Base-by-base conservation (phyloP, 2,888 invertebrate genomes). In the Caenorhabditis becei region DNA sequence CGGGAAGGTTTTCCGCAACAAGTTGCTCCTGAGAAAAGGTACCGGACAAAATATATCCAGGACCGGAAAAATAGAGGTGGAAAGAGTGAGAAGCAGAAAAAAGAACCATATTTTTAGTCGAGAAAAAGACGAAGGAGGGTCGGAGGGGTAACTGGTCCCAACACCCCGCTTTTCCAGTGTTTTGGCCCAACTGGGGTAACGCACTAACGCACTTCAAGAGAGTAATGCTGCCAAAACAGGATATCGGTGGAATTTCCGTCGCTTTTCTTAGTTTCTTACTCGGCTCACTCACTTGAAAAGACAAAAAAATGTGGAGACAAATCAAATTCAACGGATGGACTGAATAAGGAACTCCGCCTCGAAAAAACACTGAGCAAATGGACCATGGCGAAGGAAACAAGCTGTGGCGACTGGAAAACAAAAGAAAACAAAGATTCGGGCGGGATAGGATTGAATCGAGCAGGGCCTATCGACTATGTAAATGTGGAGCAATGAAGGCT, bases 291-390 rank as follows among this genome's bases (percentile, higher is more conserved):
- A 41, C 37, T 35, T 18, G 24, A 35, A 20, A 70, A 70, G 28
- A 44, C 1, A 37, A 11, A 37, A 53, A 54, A 72, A 58, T 63
- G 63, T 58, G 44, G 44, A 75, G 53, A 53, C 65, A 75, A 75
- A 75, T 75, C 66, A 61, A 66, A 75, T 75, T 67, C 67, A 61
- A 75, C 75, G 61, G 53, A 53, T 26, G 66, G 58, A 66, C 65
- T 32, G 37, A 32, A 20, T 24, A 44, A 72, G 47, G 62, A 28
- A 41, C 47, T 20, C 18, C 47, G 47, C 47, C 20, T 41, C 35
- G 47, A 72, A 65, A 54, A 65, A 66, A 53, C 61, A 51, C 24
- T 5, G 37, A 71, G 56, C 47, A 63, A 66, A 54, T 65, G 74
- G 63, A 74, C 65, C 65, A 74, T 65, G 58, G 32, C 56, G 47